A percentile compares a stretch with the other conserved stretches of the same genome.
Conservation (phyloP, 1,140 invertebrate genomes). For the Neodiprion fabricii region DNA sequence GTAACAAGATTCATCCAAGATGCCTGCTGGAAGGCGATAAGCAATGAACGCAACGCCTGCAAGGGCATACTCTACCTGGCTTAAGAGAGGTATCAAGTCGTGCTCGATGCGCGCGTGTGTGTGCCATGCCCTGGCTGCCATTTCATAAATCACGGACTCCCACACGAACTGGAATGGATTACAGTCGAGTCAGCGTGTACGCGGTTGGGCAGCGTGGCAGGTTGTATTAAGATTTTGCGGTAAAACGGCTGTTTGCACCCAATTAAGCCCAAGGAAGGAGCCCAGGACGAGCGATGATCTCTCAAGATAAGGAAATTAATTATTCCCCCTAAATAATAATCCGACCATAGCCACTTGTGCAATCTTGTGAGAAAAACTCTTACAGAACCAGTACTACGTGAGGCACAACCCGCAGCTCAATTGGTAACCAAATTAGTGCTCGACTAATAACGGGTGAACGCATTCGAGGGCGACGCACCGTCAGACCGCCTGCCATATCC, state of each 20-base stretch:
- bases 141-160: conserved; percentile 22
- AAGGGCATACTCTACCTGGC: conserved; percentile 10
- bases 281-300: too few species aligned
- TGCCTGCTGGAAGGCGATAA: too few species aligned
- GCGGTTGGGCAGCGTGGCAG: background rate
- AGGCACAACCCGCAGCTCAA: background rate
- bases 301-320: too few species aligned
- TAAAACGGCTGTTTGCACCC: background rate
- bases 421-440: too few species aligned
- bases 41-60: background rate
- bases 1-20: too few species aligned
- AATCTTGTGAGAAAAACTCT: background rate
- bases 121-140: conserved; percentile 7
- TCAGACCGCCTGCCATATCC: too few species aligned
- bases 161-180: conserved; percentile 14
- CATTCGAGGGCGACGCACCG: too few species aligned
- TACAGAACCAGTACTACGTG: background rate
- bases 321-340: too few species aligned
- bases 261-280: background rate
- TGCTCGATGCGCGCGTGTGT: conserved; percentile 11
- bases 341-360: background rate
- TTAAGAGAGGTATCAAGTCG: conserved; percentile 16
- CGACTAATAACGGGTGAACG: too few species aligned
- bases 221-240: too few species aligned
- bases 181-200: conserved; percentile 6